Conservation (phyloP, 2,797 vertebrate genomes). For the Molossus alvarezi region DNA sequence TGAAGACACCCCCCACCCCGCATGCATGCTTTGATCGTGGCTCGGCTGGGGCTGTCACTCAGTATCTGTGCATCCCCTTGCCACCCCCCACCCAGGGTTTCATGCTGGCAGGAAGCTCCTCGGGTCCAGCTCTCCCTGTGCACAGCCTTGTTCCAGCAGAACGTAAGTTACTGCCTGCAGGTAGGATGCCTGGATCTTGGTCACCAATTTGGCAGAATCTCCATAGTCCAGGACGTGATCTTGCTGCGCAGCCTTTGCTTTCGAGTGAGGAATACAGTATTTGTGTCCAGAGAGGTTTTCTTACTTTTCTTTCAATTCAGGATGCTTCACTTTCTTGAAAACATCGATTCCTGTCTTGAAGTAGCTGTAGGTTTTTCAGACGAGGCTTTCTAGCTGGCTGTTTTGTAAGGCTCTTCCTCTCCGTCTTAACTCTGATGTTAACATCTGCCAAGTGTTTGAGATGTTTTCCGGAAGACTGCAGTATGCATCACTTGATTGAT, state of each 20-base stretch:
- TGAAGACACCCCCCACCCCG: not conserved
- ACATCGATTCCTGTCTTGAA: not conserved
- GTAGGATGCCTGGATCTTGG: not conserved
- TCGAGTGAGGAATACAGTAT: slow-evolving; percentile 52
- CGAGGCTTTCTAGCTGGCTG: not conserved
- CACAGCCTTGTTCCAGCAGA: slow-evolving; percentile 7
- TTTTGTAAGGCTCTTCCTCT: not conserved
- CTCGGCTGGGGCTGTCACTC: not conserved
- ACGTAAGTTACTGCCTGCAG: not conserved
- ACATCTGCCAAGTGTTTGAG: slow-evolving; percentile 46
- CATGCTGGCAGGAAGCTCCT: not conserved
- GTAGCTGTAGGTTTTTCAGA: slow-evolving; percentile 62
- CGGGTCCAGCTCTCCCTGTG: slow-evolving; percentile 6
- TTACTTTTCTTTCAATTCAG: slow-evolving; percentile 59
- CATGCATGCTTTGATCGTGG: not conserved
- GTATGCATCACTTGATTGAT: slow-evolving; percentile 67
- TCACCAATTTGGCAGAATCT: slow-evolving; percentile 23
- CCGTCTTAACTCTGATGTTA: slow-evolving; percentile 73
- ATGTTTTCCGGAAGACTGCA: slow-evolving; percentile 61
- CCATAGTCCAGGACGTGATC: not conserved
- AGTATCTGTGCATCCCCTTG: not conserved
- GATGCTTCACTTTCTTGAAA: slow-evolving; percentile 58
- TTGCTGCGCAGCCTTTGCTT: not conserved
- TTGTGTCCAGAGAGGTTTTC: slow-evolving; percentile 33
- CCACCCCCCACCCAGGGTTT: not conserved